Base-by-base conservation (phyloP, 2,888 invertebrate genomes). In the Nymphalis c-album region DNA sequence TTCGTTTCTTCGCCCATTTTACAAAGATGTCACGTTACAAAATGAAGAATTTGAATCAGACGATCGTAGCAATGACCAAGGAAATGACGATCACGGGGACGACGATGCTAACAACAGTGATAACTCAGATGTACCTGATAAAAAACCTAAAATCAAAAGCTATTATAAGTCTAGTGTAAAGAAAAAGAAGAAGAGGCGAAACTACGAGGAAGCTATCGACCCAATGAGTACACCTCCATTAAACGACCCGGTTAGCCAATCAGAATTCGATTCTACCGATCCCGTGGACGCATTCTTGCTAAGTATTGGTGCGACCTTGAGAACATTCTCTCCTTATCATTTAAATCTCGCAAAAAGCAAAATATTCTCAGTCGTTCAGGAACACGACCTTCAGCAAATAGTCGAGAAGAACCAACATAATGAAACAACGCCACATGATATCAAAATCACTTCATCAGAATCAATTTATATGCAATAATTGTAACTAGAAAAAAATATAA, bases 311-410 rank as follows among this genome's bases (percentile, higher is more conserved):
- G 84, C 91, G 0, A 91, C 90, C 0, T 71, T 92, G 7, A 92
- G 86, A 70, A 84, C 86, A 0, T 91, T 92, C 70, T 83, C 88
- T 0, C 88, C 92, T 0, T 92, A 92, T 72, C 90, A 91, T 67
- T 77, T 91, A 62, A 91, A 92, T 74, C 71, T 92, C 46, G 92
- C 92, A 0, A 92, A 92, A 68, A 90, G 84, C 74, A 88, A 92
- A 77, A 92, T 92, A 73, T 92, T 92, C 63, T 76, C 86, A 0
- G 83, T 91, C 0, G 92, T 92, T 0, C 92, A 92, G 71, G 91
- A 92, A 69, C 89, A 90, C 58, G 92, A 92, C 72, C 77, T 92
- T 65, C 86, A 90, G 64, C 92, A 92, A 74, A 92, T 92, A 31
- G 87, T 91, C 35, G 86, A 90, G 64, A 89, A 78, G 64, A 73